phyloP scores from a whole-genome alignment of 1,140 invertebrate species.

The Drosophila parvula region DNA sequence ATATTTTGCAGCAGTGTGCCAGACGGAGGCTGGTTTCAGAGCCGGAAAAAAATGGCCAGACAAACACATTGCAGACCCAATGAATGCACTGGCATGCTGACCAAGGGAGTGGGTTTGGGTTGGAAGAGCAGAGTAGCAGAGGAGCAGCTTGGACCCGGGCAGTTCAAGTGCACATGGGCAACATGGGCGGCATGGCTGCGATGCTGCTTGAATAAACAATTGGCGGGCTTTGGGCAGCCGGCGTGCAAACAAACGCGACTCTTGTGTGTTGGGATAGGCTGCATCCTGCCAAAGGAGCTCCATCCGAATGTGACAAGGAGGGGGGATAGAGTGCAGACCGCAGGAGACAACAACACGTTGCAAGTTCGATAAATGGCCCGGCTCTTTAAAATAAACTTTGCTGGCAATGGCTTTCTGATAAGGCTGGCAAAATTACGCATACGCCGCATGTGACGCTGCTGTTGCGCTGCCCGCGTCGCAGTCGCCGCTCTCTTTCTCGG shows the following conservation, averaged over 20 bases:
- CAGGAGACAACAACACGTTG: slow-evolving; percentile 46
- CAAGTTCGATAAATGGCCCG: slow-evolving; percentile 50
- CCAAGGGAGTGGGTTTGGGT: not conserved
- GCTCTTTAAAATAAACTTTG: slow-evolving; percentile 75
- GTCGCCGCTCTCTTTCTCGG: slow-evolving; percentile 14
- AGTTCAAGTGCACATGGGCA: slow-evolving; percentile 32
- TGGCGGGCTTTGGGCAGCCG: slow-evolving; percentile 57
- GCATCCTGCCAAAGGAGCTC: not conserved
- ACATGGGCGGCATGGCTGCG: slow-evolving; percentile 20
- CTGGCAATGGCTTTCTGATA: slow-evolving; percentile 63
- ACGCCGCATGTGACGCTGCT: slow-evolving; percentile 56
- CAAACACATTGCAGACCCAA: slow-evolving; percentile 60
- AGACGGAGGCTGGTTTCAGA: slow-evolving; percentile 12
- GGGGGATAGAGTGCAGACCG: slow-evolving; percentile 1
- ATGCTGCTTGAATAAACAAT: slow-evolving; percentile 78
- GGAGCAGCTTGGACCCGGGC: not conserved
- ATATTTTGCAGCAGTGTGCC: slow-evolving; percentile 17
- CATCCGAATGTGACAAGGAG: not conserved
- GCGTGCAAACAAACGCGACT: slow-evolving; percentile 57
- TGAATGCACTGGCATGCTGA: slow-evolving; percentile 58
- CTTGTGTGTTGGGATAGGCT: slow-evolving; percentile 26
- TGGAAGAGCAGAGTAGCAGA: not conserved
- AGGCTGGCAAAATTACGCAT: slow-evolving; percentile 71
- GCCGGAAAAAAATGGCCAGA: slow-evolving; percentile 40
- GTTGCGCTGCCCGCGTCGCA: slow-evolving; percentile 17